A percentile compares a stretch with the other conserved stretches of the same genome.
phyloP scores from a whole-genome alignment of 2,113 vertebrate genomes.

The Cygnus atratus region DNA sequence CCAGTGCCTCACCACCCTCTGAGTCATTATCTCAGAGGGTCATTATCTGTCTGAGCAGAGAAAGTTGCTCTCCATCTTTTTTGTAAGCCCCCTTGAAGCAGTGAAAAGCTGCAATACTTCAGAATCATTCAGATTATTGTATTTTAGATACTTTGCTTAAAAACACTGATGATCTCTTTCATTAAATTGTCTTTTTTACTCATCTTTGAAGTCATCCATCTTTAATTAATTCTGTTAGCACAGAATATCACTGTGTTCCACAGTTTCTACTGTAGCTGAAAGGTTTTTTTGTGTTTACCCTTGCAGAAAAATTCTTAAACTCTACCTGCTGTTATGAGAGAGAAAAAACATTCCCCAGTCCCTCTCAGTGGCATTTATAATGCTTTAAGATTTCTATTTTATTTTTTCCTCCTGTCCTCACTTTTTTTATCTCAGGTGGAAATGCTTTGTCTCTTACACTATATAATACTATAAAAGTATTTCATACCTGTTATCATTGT shows the following conservation, averaged over 20 bases:
- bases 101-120: no score
- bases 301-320: background rate
- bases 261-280: background rate
- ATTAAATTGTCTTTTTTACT: background rate
- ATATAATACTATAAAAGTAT: background rate
- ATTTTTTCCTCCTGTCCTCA: accelerated
- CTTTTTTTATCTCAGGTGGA: background rate
- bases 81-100: no score
- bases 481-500: background rate
- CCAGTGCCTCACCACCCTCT: no score
- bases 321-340: background rate
- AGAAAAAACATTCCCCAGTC: background rate
- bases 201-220: background rate
- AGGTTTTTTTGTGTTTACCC: background rate
- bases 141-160: background rate
- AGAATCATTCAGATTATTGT: background rate
- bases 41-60: no score
- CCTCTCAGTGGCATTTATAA: background rate
- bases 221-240: background rate
- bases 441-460: background rate
- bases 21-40: no score
- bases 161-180: background rate
- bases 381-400: background rate
- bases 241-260: background rate
- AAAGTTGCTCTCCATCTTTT: no score